Conservation (phyloP, 2,113 vertebrate species). For the Brienomyrus brachyistius region DNA sequence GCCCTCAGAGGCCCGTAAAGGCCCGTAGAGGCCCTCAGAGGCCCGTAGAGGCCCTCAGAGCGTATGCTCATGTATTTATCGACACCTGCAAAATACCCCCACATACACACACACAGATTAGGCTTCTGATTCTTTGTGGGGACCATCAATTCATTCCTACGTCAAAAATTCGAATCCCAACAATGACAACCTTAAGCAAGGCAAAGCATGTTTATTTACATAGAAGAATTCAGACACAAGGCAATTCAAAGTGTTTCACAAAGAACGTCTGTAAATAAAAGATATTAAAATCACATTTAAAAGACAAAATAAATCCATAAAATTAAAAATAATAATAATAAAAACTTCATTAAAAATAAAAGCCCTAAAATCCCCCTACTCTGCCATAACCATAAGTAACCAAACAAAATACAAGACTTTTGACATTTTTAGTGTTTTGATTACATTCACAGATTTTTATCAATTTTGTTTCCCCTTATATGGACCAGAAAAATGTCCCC, state of each 20-base stretch:
- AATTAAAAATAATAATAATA: no score
- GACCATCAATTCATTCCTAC: not conserved
- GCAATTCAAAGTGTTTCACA: no score
- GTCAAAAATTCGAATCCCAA: not conserved
- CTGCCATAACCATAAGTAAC: not conserved
- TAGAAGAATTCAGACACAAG: no score
- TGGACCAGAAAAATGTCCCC: not conserved
- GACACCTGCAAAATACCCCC: not conserved
- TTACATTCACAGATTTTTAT: not conserved
- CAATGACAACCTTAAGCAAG: not conserved
- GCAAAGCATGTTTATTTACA: no score
- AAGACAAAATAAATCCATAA: no score
- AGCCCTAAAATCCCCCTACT: not conserved
- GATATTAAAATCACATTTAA: no score
- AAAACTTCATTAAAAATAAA: no score
- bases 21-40: no score
- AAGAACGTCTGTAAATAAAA: no score
- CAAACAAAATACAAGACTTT: not conserved
- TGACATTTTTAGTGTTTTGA: not conserved
- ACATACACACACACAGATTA: not conserved
- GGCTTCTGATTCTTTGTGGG: not conserved
- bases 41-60: not conserved
- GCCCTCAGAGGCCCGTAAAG: no score
- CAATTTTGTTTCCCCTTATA: not conserved
- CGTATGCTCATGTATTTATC: not conserved